Percentiles rank a stretch among this genome's conserved stretches.
These are phyloP conservation scores for Chrysolina americana DNA, from an alignment of 2,888 invertebrate species.

Conservation along the genomic window DNA sequence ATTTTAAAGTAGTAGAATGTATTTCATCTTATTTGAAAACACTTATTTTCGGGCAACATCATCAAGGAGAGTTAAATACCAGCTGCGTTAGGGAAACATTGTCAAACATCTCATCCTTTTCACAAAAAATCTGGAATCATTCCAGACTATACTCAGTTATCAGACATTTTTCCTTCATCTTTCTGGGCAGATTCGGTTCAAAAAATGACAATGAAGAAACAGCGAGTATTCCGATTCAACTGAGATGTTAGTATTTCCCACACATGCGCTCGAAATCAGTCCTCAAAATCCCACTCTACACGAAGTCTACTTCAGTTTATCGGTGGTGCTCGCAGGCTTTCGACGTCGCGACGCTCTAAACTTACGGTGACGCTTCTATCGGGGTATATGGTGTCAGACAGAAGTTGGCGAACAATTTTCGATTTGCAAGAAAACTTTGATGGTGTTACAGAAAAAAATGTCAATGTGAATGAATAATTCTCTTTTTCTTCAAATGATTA, in stretches of 20 bases:
- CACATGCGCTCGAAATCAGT: constrained; percentile 40
- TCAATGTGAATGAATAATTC: background rate
- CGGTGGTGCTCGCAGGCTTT: constrained; percentile 16
- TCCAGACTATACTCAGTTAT: background rate
- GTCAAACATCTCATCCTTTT: too few species aligned
- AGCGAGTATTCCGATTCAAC: constrained; percentile 38
- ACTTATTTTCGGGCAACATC: too few species aligned
- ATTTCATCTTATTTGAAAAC: too few species aligned
- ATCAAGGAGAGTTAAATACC: too few species aligned
- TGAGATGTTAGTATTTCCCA: constrained; percentile 43
- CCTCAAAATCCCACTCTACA: constrained; percentile 32
- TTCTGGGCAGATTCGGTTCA: background rate
- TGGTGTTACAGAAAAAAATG: background rate
- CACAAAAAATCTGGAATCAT: background rate
- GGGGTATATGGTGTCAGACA: background rate
- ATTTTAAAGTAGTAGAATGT: too few species aligned
- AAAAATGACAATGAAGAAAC: constrained; percentile 34
- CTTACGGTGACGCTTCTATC: background rate
- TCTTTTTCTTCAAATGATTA: background rate
- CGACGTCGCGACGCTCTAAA: constrained; percentile 4
- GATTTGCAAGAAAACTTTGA: background rate
- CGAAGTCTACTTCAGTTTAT: constrained; percentile 34
- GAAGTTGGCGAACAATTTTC: background rate
- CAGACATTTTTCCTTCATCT: background rate
- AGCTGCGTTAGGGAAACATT: too few species aligned